Evolutionary conservation across 2,113 vertebrate genomes (phyloP).

Genomic region (Brachyhypopomus occidentalis): DNA sequence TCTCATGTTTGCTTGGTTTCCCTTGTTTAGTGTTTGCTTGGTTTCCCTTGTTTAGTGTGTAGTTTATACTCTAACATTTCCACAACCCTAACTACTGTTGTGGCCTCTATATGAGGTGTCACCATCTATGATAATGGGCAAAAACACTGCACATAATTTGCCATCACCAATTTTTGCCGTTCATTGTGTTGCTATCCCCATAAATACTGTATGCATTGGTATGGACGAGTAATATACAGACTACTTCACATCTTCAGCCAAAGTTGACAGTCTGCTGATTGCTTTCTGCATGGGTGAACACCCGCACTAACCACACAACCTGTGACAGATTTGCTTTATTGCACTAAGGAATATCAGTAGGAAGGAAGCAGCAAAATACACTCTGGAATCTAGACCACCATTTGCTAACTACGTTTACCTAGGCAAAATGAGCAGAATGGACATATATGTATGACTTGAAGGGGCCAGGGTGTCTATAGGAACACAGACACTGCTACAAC

Average conservation of each 20-base stretch:
- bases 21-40: too few relatives aligned
- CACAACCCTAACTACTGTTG: too few relatives aligned
- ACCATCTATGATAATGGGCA: not conserved
- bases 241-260: conserved; percentile 60
- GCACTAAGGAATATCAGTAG: conserved; percentile 59
- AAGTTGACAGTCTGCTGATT: conserved; percentile 62
- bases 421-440: not conserved
- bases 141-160: not conserved
- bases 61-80: too few relatives aligned
- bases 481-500: not conserved
- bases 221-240: conserved; percentile 27
- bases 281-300: conserved; percentile 64
- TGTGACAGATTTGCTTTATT: conserved; percentile 60
- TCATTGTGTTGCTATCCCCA: too few relatives aligned
- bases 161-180: not conserved
- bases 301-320: conserved; percentile 65
- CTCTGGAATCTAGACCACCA: conserved; percentile 50
- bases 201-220: not conserved
- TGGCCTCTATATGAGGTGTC: not conserved
- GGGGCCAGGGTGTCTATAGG: not conserved
- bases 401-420: conserved; percentile 21
- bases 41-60: too few relatives aligned
- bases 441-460: not conserved
- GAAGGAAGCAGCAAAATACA: not conserved
- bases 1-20: too few relatives aligned